Evolutionary conservation across 2,797 vertebrate genomes (phyloP), one percentile per base, ranked within the genome.

Genomic region (Gallirallus australis): DNA sequence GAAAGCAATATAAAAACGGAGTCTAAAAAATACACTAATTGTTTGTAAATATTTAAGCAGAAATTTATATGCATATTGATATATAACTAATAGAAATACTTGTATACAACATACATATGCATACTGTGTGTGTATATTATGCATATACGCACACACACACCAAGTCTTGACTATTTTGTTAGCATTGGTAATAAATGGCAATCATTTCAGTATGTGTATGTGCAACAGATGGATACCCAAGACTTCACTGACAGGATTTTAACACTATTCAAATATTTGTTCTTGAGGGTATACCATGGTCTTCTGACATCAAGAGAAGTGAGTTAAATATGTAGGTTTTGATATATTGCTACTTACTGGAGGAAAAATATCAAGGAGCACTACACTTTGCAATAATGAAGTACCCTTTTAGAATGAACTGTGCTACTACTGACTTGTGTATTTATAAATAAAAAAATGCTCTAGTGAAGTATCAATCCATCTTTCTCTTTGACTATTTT

Each of bases 1-100:
- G 71, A 94, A 96, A 96, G 91, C 96, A 97, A 95, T 96, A 94
- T 35, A 82, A 82, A 90, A 82, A 68, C 37, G 50, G 42, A 94
- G 53, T 40, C 83, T 84, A 45, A 93, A 91, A 91, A 82, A 54
- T n/a, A 77, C 14, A 76, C 61, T 77, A 37, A 83, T 71, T 70
- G 40, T 88, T 73, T 94, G 72, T 94, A 87, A 83, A 88, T 95
- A 92, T 90, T 83, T 81, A 91, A 54, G 28, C 25, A 92, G 48
- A 68, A 86, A 83, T 91, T 71, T 94, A 61, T 94, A 93, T 92
- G 54, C 39, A 48, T 82, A 96, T 79, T 90, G 77, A 86, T 76
- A 90, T 57, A 86, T 69, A 90, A 79, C 40, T 90, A 93, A 93
- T 71, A 82, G 70, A 75, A 89, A 50, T 77, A 77, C 24, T 73